Conservation (phyloP, 2,797 vertebrate species). For the Pantherophis alleghaniensis region DNA sequence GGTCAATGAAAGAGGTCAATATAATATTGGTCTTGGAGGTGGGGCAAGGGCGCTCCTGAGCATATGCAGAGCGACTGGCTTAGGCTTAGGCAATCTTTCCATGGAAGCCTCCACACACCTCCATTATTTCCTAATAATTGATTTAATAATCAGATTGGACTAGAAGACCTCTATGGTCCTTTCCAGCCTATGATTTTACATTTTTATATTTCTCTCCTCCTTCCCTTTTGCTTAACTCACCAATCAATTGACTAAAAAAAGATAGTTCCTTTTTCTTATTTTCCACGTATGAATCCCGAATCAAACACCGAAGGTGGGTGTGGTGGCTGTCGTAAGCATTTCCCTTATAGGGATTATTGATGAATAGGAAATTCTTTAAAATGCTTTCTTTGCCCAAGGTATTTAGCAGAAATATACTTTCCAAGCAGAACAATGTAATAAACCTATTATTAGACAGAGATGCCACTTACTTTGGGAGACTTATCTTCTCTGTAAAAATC, state of each 20-base stretch:
- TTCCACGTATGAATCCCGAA: not conserved
- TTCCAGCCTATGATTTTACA: not conserved
- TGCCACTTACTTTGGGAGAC: not conserved
- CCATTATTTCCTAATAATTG: not conserved
- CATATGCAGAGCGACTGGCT: not conserved
- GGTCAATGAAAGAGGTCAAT: not conserved
- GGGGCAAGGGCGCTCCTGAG: not conserved
- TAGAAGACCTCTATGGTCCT: not conserved
- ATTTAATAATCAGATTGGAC: not conserved
- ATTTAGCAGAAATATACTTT: not conserved
- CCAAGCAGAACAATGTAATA: not conserved
- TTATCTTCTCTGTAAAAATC: not conserved
- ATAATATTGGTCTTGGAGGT: not conserved
- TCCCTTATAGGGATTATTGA: not conserved
- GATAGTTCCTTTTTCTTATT: not conserved
- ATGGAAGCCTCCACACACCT: not conserved
- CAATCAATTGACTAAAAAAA: not conserved
- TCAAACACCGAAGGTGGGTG: not conserved
- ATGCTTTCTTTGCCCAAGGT: not conserved
- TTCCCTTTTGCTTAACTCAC: not conserved
- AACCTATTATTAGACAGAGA: not conserved
- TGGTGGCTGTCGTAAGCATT: not conserved
- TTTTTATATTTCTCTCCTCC: not conserved
- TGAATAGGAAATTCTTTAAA: not conserved
- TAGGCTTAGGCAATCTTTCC: not conserved